Conservation (phyloP, 1,140 invertebrate species). For the Piezodorus guildinii region DNA sequence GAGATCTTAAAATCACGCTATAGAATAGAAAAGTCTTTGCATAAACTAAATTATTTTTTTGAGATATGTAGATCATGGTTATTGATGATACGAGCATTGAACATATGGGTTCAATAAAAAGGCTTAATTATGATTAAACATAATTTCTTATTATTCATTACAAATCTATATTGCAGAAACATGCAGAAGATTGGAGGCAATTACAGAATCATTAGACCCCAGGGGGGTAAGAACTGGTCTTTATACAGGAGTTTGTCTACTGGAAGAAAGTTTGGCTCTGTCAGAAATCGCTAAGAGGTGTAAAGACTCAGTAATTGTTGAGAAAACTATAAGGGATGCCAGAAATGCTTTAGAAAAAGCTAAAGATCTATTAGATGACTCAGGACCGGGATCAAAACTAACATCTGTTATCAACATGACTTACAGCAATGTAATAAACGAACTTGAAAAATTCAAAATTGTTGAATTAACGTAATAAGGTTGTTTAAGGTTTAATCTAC, state of each 20-base stretch:
- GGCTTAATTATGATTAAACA: too few relatives aligned
- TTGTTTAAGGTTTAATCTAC: too few relatives aligned
- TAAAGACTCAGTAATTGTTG: background rate
- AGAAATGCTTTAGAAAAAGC: conserved; percentile 1
- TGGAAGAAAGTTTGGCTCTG: background rate
- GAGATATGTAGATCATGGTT: too few relatives aligned
- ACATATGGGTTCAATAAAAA: too few relatives aligned
- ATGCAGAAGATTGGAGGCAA: background rate
- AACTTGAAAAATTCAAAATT: background rate
- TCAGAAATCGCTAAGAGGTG: background rate
- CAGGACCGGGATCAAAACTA: background rate
- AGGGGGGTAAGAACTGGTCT: background rate
- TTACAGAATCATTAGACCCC: background rate
- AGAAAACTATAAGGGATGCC: background rate
- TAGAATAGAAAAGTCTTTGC: too few relatives aligned
- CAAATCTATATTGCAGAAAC: background rate
- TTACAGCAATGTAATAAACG: background rate
- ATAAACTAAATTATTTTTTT: too few relatives aligned
- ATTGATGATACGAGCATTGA: too few relatives aligned
- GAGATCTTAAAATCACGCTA: too few relatives aligned
- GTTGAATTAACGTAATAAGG: background rate
- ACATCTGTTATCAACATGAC: background rate
- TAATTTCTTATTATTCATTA: too few relatives aligned
- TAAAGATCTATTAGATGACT: background rate
- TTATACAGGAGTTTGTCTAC: background rate